phyloP scores from a whole-genome alignment of 2,113 vertebrate genomes.

The Corvus hawaiiensis region DNA sequence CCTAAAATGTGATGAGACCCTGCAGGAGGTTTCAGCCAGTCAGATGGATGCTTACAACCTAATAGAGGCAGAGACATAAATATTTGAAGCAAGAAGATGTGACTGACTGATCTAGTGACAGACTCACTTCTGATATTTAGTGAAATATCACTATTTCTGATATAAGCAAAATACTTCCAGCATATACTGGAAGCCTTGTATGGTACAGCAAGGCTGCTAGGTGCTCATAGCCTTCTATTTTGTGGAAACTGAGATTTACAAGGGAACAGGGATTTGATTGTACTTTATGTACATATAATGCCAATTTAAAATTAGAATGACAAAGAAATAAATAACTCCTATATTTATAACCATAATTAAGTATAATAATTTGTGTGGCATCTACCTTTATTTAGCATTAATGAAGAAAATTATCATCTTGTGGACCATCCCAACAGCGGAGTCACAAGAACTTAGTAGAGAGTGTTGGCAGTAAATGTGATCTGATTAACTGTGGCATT shows the following conservation, averaged over 20 bases:
- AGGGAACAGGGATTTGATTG: not conserved
- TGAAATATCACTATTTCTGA: not conserved
- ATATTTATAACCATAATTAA: not conserved
- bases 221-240: not conserved
- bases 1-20: not conserved
- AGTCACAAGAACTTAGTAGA: not conserved
- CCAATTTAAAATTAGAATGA: not conserved
- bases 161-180: not conserved
- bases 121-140: not conserved
- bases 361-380: not conserved
- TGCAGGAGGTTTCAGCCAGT: slow-evolving; percentile 44
- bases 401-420: slow-evolving; percentile 11
- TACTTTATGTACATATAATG: not conserved
- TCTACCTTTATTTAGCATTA: slow-evolving; percentile 21
- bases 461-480: not conserved
- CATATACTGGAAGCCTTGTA: not conserved
- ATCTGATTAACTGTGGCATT: slow-evolving; percentile 64
- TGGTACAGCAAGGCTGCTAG: not conserved
- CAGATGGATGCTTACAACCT: not conserved
- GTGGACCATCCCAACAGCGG: slow-evolving; percentile 29
- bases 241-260: not conserved
- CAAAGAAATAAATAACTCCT: not conserved
- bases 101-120: slow-evolving; percentile 5
- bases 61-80: slow-evolving; percentile 17
- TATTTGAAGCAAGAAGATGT: not conserved